phyloP scores from a whole-genome alignment of 2,113 vertebrate genomes.

The Aix galericulata region DNA sequence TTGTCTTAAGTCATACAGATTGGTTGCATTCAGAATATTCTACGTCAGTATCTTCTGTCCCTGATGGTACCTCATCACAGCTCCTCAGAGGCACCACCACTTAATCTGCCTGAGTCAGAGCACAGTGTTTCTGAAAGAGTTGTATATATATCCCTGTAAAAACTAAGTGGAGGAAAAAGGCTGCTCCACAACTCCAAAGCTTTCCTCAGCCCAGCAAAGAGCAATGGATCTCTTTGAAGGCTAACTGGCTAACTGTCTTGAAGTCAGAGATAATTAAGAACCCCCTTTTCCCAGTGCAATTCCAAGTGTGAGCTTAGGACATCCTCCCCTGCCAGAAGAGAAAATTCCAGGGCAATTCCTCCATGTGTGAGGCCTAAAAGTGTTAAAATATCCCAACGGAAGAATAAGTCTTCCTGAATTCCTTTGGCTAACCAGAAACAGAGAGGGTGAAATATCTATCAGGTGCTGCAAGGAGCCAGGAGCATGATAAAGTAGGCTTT shows the following conservation, averaged over 20 bases:
- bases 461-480: background rate
- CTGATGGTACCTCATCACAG: background rate
- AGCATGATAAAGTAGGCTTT: background rate
- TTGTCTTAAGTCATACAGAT: conserved; percentile 27
- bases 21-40: conserved; percentile 27
- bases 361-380: background rate
- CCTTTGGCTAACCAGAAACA: background rate
- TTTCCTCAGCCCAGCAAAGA: background rate
- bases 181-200: background rate
- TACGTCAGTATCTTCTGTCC: background rate
- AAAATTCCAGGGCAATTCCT: background rate
- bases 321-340: background rate
- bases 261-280: background rate
- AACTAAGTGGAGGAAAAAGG: background rate
- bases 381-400: background rate
- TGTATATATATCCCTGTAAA: background rate
- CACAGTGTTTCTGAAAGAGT: background rate
- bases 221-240: background rate
- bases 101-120: conserved; percentile 42
- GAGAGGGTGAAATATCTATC: background rate
- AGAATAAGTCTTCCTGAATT: background rate
- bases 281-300: background rate
- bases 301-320: background rate
- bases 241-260: background rate
- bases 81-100: background rate